phyloP scores from a whole-genome alignment of 2,888 invertebrate species.

The Synanthedon myopaeformis region DNA sequence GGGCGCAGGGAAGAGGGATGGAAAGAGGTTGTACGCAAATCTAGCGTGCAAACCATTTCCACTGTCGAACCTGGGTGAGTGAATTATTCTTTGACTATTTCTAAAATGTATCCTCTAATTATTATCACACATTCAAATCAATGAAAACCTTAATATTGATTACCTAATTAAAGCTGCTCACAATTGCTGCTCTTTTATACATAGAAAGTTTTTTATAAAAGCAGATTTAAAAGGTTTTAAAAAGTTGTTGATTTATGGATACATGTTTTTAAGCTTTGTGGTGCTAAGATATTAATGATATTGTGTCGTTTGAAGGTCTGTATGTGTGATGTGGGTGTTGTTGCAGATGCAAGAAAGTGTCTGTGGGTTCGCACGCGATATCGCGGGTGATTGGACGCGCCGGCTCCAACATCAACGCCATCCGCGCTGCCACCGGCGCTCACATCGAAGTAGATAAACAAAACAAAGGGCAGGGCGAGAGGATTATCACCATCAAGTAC shows the following conservation, averaged over 20 bases:
- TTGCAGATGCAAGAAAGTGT: conserved; percentile 87
- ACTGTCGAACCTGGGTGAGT: conserved; percentile 58
- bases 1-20: conserved; percentile 91
- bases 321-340: neutral
- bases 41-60: conserved; percentile 71
- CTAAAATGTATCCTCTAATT: no score
- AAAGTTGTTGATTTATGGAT: no score
- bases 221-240: no score
- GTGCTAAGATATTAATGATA: neutral
- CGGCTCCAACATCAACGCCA: conserved; percentile 98
- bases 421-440: conserved; percentile 95
- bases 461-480: conserved; percentile 91
- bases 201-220: no score
- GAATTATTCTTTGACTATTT: neutral
- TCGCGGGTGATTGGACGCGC: conserved; percentile 97
- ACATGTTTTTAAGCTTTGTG: no score
- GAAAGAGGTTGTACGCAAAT: conserved; percentile 96
- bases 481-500: conserved; percentile 94
- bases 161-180: no score
- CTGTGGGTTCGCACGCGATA: conserved; percentile 94
- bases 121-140: no score
- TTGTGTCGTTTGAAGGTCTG: neutral
- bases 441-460: conserved; percentile 99
- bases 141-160: no score
- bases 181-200: no score